These are phyloP conservation scores for Athalia cordata DNA, from an alignment of 2,888 invertebrate genomes.

Conservation along the genomic window DNA sequence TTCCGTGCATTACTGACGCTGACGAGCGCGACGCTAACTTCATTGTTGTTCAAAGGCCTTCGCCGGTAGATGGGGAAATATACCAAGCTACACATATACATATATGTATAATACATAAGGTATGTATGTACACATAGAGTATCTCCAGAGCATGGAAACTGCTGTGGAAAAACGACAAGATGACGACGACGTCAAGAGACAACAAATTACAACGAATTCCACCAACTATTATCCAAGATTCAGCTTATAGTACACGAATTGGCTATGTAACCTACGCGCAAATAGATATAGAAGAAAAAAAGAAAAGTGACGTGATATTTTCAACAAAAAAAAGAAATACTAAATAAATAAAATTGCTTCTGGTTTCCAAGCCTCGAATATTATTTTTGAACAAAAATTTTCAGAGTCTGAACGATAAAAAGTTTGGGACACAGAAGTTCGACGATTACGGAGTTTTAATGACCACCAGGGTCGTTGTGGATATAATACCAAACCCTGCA, in stretches of 20 bases:
- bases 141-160: neutral
- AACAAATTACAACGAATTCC: slow-evolving; percentile 9
- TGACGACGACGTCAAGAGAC: neutral
- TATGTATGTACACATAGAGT: slow-evolving; percentile 2
- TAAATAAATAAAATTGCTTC: too few relatives aligned
- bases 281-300: neutral
- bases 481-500: slow-evolving; percentile 1
- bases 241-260: slow-evolving; percentile 3
- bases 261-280: neutral
- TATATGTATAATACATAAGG: neutral
- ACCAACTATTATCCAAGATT: slow-evolving; percentile 15
- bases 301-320: neutral
- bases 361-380: too few relatives aligned
- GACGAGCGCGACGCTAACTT: slow-evolving; percentile 69
- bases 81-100: slow-evolving; percentile 32
- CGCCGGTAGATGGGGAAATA: slow-evolving; percentile 19
- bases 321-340: too few relatives aligned
- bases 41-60: slow-evolving; percentile 69
- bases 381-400: too few relatives aligned
- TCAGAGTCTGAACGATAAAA: slow-evolving; percentile 1
- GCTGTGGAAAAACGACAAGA: neutral
- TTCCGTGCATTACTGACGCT: slow-evolving; percentile 68
- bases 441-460: slow-evolving; percentile 43
- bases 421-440: slow-evolving; percentile 24
- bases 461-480: neutral